phyloP scores from a whole-genome alignment of 2,888 invertebrate genomes.

The Eupsilia transversa region DNA sequence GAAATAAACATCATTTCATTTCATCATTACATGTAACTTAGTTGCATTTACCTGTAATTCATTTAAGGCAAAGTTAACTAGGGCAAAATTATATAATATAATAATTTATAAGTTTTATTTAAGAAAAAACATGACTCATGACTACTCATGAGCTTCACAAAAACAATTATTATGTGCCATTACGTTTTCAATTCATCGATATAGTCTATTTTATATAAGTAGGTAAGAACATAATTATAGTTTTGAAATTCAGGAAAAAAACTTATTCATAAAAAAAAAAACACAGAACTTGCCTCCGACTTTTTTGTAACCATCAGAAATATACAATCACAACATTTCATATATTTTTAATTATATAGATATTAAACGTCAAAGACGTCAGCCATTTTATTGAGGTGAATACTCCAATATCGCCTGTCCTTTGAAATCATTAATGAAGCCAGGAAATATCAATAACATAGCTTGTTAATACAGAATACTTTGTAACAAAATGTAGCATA shows the following conservation, averaged over 20 bases:
- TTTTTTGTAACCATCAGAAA: background rate
- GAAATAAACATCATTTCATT: background rate
- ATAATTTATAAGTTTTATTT: too few species aligned
- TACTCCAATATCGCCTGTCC: slow-evolving; percentile 4
- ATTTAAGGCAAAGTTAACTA: background rate
- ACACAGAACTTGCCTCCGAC: too few species aligned
- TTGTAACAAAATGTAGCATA: slow-evolving; percentile 41
- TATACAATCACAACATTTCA: background rate
- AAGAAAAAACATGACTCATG: too few species aligned
- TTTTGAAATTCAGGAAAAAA: background rate
- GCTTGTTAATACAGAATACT: slow-evolving; percentile 26
- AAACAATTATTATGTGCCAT: background rate
- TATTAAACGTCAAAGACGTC: slow-evolving; percentile 5
- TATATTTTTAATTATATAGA: background rate
- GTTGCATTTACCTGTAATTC: too few species aligned
- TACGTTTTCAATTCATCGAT: background rate
- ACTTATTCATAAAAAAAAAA: background rate
- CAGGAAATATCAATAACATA: slow-evolving; percentile 37
- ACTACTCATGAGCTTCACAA: too few species aligned
- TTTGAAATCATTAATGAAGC: slow-evolving; percentile 10
- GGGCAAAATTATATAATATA: background rate
- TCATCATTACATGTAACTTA: too few species aligned
- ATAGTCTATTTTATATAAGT: background rate
- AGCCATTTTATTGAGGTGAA: background rate
- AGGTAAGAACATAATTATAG: too few species aligned